Evolutionary conservation across 53 echinoderm and acorn worm genomes (phyloP).

Genomic region (Echinarachnius parma): DNA sequence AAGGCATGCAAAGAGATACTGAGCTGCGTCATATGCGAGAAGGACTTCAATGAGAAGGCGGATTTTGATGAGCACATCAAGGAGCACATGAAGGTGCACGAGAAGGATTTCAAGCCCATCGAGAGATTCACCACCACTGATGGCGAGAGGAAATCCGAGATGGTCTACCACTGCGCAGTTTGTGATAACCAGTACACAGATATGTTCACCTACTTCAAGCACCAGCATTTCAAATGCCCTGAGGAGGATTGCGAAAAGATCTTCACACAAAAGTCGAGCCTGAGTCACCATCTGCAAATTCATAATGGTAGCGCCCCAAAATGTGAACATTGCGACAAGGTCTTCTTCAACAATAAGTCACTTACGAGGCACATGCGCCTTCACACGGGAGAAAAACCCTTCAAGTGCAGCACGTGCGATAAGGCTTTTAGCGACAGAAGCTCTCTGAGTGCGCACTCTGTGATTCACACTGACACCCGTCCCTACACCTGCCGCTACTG

Average conservation of each 20-base stretch:
- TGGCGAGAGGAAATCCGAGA: too few species aligned
- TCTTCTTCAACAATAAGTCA: conserved; percentile 38
- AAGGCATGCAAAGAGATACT: too few species aligned
- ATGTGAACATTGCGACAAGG: conserved; percentile 48
- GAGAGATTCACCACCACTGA: neutral
- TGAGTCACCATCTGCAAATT: conserved; percentile 28
- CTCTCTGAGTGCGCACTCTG: neutral
- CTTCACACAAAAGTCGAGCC: conserved; percentile 18
- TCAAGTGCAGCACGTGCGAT: conserved; percentile 10
- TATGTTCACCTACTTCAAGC: too few species aligned
- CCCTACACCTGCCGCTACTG: conserved; percentile 9
- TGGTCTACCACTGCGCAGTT: too few species aligned
- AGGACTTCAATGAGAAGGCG: conserved; percentile 3
- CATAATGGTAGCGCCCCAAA: conserved; percentile 49
- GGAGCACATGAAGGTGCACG: conserved; percentile 16
- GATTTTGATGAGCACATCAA: neutral
- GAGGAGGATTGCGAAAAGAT: conserved; percentile 54
- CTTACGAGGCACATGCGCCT: conserved; percentile 28
- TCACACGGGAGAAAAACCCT: conserved; percentile 20
- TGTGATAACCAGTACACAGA: too few species aligned
- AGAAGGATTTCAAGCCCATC: neutral
- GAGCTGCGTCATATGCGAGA: conserved; percentile 46
- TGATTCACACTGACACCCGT: neutral
- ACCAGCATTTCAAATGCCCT: too few species aligned
- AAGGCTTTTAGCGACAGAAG: conserved; percentile 20